Evolutionary conservation across 2,113 vertebrate species (phyloP), one percentile per base, ranked within the genome.

Genomic region (Zosterops hypoxanthus): DNA sequence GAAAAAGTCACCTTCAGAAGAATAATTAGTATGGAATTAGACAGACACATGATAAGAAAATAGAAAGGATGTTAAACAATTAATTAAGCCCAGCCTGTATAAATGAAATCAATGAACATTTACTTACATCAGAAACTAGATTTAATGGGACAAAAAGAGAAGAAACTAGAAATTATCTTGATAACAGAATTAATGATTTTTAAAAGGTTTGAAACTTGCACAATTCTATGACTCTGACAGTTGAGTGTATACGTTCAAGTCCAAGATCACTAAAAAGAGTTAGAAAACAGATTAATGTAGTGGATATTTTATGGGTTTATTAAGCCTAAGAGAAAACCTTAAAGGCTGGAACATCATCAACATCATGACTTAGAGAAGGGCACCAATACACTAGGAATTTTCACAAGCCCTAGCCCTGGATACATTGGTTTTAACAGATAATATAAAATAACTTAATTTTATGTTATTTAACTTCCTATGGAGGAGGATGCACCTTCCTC

Each of bases 91-190:
- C n/a, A n/a, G n/a, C n/a, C n/a, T n/a, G n/a, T n/a, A n/a, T n/a
- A n/a, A n/a, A 94, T 95, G 44, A 95, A 97, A 98, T 98, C 96
- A 97, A 97, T 94, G 91, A 95, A 86, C 39, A 29, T 96, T 97
- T 97, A 85, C 96, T 92, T 96, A 94, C 53, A 88, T 88, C 76
- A 97, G 95, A 95, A 97, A 98, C 94, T 93, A 94, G 76, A 93
- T 90, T 97, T 96, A 91, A 50, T 31, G 77, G 80, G 77, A 96
- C 86, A 95, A 97, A 97, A 97, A 75, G 70, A 94, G 82, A 94
- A 96, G 49, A 95, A 96, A 96, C 88, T 94, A 96, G 55, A 82
- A 96, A 95, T 42, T 79, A 95, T 79, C 83, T 82, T 73, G 91
- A 94, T 92, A 94, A 82, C 39, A 84, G 57, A 90, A 59, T 78